A percentile compares a stretch with the other conserved stretches of the same genome.
phyloP scores from a whole-genome alignment of 2,888 invertebrate genomes.

The Oligia fasciuncula region DNA sequence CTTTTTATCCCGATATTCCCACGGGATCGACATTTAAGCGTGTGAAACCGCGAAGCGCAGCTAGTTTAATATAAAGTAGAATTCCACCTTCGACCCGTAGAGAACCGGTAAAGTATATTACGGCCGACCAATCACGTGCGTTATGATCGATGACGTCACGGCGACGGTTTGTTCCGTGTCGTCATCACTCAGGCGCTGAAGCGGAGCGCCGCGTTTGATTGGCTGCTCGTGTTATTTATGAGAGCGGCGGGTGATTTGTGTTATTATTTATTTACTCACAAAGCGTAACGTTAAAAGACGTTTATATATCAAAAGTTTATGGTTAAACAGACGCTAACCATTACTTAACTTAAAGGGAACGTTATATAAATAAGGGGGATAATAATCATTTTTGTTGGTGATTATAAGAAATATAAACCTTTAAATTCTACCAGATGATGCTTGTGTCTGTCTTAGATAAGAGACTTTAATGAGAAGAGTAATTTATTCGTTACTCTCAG shows the following conservation, averaged over 20 bases:
- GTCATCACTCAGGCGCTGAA: slow-evolving; percentile 34
- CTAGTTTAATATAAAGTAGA: background rate
- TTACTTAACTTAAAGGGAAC: background rate
- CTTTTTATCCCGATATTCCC: too few species aligned
- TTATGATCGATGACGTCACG: slow-evolving; percentile 52
- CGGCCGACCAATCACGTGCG: slow-evolving; percentile 38
- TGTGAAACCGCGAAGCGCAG: too few species aligned
- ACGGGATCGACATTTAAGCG: too few species aligned
- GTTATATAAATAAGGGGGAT: background rate
- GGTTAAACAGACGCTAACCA: background rate
- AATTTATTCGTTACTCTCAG: slow-evolving; percentile 22
- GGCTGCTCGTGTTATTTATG: slow-evolving; percentile 23
- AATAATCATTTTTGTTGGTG: background rate
- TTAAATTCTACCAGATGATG: background rate
- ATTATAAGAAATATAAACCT: background rate
- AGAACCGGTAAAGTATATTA: slow-evolving; percentile 7
- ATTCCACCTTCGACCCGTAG: background rate
- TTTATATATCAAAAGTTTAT: background rate
- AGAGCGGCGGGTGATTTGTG: slow-evolving; percentile 1
- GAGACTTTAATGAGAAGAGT: slow-evolving; percentile 20
- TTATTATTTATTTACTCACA: too few species aligned
- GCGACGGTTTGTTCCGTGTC: slow-evolving; percentile 23
- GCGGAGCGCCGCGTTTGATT: slow-evolving; percentile 27
- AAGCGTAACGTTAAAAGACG: background rate
- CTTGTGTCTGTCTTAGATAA: slow-evolving; percentile 1